Evolutionary conservation across 2,797 vertebrate species (phyloP), one percentile per base, ranked within the genome.

Genomic region (Odontamblyopus lacepedii): DNA sequence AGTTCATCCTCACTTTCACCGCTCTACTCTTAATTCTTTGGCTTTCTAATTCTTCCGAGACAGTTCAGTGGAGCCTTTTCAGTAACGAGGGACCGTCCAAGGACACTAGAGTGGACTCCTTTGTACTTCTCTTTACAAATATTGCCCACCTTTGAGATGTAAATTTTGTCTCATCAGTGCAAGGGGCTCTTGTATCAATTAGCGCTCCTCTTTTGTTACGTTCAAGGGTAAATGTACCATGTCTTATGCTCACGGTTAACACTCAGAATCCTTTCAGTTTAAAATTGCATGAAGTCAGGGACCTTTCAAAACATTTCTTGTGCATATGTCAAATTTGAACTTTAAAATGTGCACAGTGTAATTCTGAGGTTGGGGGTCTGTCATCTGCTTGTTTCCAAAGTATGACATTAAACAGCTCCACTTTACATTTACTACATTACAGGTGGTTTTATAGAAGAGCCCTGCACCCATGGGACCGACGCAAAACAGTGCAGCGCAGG

Each of bases 91-190:
- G 64, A 50, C 44, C 7, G 51, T 26, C 26, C 64, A 66, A 66
- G 44, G 44, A 66, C 64, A 66, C 26, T 66, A 15, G 15, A 6
- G 3, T 30, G 15, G 6, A 50, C 41, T 26, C 23, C 62, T 63
- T 63, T 63, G 62, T 63, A 63, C 62, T 63, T 48, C 13, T 65
- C 29, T 66, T 50, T 16, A 48, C 41, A 50, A 66, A 66, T 50
- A 50, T 51, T 50, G 26, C 41, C 18, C 41, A 55, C 65, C 50
- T 67, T 67, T 67, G 66, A 67, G 66, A 53, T 67, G 48, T 51
- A 56, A 67, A 67, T 67, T 55, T 29, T n/a, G 41, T 6, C 41
- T 51, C 26, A 29, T 48, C 23, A 27, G 44, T 30, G 44, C 26
- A 6, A 51, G 3, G 4, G 27, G 41, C 64, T 66, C 26, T 50